Evolutionary conservation across 2,888 invertebrate genomes (phyloP).

Genomic region (Merodon equestris): DNA sequence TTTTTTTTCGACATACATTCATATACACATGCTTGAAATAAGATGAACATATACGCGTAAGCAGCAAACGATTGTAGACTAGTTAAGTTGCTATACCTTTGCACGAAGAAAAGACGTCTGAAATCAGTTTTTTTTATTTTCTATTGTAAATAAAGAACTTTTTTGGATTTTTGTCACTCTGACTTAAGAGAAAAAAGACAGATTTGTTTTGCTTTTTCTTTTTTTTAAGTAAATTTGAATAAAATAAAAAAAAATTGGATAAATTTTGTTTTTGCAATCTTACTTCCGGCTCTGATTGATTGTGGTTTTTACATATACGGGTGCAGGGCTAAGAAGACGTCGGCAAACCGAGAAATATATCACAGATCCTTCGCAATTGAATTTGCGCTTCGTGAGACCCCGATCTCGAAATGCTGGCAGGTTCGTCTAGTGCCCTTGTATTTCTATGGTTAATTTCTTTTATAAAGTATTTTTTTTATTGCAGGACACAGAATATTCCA

Average conservation of each 20-base stretch:
- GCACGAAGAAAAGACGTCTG: too few species aligned
- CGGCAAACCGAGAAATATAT: conserved; percentile 91
- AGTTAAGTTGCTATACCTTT: too few species aligned
- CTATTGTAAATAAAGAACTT: conserved; percentile 28
- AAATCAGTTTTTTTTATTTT: conserved; percentile 11
- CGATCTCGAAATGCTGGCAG: conserved; percentile 78
- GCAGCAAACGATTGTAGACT: too few species aligned
- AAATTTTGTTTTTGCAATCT: conserved; percentile 47
- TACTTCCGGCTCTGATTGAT: conserved; percentile 14
- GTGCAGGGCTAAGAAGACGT: conserved; percentile 78
- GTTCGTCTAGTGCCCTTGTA: conserved; percentile 72
- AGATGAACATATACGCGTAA: too few species aligned
- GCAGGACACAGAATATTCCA: conserved; percentile 79
- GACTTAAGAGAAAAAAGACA: not conserved
- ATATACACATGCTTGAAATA: too few species aligned
- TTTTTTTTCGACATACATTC: too few species aligned
- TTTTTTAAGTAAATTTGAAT: too few species aligned
- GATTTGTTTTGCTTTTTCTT: too few species aligned
- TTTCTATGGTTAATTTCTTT: not conserved
- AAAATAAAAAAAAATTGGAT: conserved; percentile 25
- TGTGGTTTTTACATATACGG: too few species aligned
- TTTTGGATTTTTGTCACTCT: conserved; percentile 13
- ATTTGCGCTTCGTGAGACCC: conserved; percentile 89
- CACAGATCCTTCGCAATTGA: conserved; percentile 89
- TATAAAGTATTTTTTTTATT: not conserved